Base-by-base conservation (phyloP, 2,797 vertebrate genomes). In the Trachops cirrhosus region DNA sequence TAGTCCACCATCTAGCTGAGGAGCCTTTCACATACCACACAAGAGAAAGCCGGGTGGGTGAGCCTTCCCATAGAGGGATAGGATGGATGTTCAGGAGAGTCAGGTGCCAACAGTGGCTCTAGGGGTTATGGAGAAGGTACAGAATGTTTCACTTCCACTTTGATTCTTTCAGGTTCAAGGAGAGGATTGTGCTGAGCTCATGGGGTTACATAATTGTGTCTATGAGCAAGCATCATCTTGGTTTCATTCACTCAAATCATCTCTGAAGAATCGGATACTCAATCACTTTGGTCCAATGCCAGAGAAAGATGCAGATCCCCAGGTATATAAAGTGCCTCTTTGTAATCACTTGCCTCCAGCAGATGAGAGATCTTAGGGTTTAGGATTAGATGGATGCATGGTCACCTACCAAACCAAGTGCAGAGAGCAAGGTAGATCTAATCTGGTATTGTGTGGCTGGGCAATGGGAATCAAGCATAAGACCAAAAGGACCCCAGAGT, bases 231-330 rank as follows among this genome's bases (percentile, higher is more conserved):
- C 98, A 0, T 98, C 97, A 34, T 96, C 73, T 2, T 99, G 99
- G 99, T 99, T 99, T 96, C 98, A 98, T 94, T 98, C 98, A 1
- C 98, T 99, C 88, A 98, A 99, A 97, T 89, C 97, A 78, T 98
- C 98, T 29, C 97, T 99, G 97, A 99, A 98, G 97, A 98, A 96
- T 97, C 98, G 98, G 85, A 99, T 99, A 97, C 97, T 99, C 84
- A 98, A 91, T 97, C 99, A 99, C 88, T 99, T 99, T 97, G 99
- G 99, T 92, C 98, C 98, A 89, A 99, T 99, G 98, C 99, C 99
- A 71, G 98, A 98, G 48, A 99, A 99, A 93, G 99, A 99, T 95
- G 97, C 97, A 37, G 98, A 99, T 93, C 98, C 98, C 64, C 99
- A 99, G 99, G 99, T 99, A 98, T 95, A 70, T 86, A 32, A 79